These are phyloP conservation scores for Corapipo altera DNA, from an alignment of 2,113 vertebrate genomes.

Conservation along the genomic window DNA sequence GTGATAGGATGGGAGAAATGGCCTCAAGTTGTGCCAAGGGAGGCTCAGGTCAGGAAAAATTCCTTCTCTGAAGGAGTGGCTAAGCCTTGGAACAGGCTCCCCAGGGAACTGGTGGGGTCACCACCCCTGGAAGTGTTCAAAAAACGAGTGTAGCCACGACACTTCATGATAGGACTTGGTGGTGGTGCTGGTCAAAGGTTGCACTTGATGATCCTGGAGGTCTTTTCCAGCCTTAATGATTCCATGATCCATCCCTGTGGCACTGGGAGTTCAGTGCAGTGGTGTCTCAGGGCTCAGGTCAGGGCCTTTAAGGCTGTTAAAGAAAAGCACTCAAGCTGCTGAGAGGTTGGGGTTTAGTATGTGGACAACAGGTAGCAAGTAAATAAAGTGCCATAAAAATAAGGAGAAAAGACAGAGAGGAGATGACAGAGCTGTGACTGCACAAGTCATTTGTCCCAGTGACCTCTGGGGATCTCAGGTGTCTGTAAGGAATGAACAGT, in stretches of 20 bases:
- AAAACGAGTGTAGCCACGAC: fast-evolving
- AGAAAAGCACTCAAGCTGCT: neutral
- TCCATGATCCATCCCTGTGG: neutral
- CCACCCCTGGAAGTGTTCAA: neutral
- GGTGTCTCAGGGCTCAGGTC: neutral
- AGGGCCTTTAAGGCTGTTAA: neutral
- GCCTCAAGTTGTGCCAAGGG: neutral
- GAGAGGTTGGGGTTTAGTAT: neutral
- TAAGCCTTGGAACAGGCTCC: fast-evolving
- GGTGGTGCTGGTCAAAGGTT: neutral
- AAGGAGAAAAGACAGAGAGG: neutral
- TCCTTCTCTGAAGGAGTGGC: neutral
- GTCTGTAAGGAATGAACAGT: neutral
- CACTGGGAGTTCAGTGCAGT: neutral
- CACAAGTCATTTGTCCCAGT: neutral
- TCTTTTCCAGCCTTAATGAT: neutral
- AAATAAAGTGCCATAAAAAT: neutral
- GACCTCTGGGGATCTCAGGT: neutral
- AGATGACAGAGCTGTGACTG: neutral
- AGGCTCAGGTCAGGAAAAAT: neutral
- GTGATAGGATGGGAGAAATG: neutral
- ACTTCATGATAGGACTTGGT: fast-evolving
- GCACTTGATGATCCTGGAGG: fast-evolving
- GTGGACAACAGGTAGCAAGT: neutral
- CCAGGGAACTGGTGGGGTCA: neutral